Evolutionary conservation across 2,113 vertebrate genomes (phyloP), one percentile per base, ranked within the genome.

Genomic region (Chascanopsetta lugubris): DNA sequence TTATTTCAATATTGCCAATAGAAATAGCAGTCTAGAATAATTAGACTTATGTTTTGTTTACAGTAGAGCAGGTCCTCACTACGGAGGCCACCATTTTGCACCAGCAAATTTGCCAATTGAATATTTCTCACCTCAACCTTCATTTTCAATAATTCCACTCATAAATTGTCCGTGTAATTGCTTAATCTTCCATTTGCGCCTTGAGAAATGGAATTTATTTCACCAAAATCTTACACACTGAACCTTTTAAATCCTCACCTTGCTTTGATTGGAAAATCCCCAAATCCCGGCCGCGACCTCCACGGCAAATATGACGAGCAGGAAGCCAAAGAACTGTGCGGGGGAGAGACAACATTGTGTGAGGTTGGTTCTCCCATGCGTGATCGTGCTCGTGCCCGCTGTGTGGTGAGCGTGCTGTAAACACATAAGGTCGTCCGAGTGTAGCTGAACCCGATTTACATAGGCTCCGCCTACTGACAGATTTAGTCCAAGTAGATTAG

Each of bases 221-320:
- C n/a, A n/a, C n/a, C n/a, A n/a, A n/a, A n/a, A n/a, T n/a, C 22
- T 53, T 75, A 8, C 4, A 43, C 9, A 21, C n/a, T n/a, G n/a
- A n/a, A n/a, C n/a, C n/a, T n/a, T n/a, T 57, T 12, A 18, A 62
- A 43, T 57, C 13, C 27, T 66, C 82, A 99, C 97, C 94, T 94
- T 92, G 18, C 93, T 92, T 86, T 97, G 96, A 86, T 98, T 95
- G 53, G 94, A 91, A 87, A 98, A 98, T 57, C 95, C 96, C 96
- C 95, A 99, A 89, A 98, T 92, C 3, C 95, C 97, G 29, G 95
- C 96, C 10, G 95, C 96, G n/a, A 98, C 92, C 87, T 98, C 96
- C 43, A 97, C 86, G 58, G 94, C 95, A 87, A 99, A 98, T 82
- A 99, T 96, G 81, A 99, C 87, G 2, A 99, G 87, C 27, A 99